Base-by-base conservation (phyloP, 2,113 vertebrate species). In the Climacteris rufus region DNA sequence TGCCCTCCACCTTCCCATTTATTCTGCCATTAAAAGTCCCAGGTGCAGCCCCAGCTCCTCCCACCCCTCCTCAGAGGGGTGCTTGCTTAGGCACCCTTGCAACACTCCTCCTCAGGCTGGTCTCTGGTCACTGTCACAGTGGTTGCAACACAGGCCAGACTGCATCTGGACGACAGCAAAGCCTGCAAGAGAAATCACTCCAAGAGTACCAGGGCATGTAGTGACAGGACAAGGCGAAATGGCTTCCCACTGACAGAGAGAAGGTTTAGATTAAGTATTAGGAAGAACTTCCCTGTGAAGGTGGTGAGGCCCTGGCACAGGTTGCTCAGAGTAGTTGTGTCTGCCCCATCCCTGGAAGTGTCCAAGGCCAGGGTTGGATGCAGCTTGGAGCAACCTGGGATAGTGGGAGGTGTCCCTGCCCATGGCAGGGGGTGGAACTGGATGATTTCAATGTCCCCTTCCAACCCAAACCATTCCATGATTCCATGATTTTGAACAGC, bases 31-130 rank as follows among this genome's bases (percentile, higher is more conserved):
- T 95, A 92, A 95, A 98, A 96, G 89, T 23, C 89, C 59, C 93
- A 35, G 44, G 70, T 37, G 49, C 39, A 92, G 93, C 97, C 87
- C 98, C 98, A 94, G 97, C 98, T 97, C 91, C 76, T 75, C 71
- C 64, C 15, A 15, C 89, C 70, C 95, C 97, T 97, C 87, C 97
- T 94, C 47, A n/a, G 22, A 61, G 71, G 15, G 50, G 21, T 72
- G 94, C 94, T 83, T 83, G 90, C 79, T 84, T 7, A 71, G 78
- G 94, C 82, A 95, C 76, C 84, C 95, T 96, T 95, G 71, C 86
- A 89, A 89, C 68, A 89, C 42, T 22, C 59, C 14, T 63, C 54
- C 54, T 76, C 52, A 70, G 35, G 39, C 28, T 44, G 60, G 16
- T 22, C 74, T 42, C 49, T 83, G 80, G 85, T 50, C 60, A 18